These are phyloP conservation scores for Merops nubicus DNA, from an alignment of 2,113 vertebrate genomes.

Conservation along the genomic window DNA sequence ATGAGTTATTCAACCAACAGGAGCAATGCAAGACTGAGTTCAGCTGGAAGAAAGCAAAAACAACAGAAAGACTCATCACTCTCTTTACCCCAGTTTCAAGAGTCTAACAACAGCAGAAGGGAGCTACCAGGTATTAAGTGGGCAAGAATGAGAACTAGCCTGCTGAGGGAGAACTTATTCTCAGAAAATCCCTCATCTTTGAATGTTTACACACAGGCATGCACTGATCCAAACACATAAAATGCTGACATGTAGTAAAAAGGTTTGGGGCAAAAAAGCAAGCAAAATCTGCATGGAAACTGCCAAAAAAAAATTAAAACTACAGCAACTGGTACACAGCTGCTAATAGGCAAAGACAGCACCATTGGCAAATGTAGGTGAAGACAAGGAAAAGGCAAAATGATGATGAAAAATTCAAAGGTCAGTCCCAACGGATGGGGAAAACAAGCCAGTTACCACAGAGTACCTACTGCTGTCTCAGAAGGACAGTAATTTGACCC, in stretches of 20 bases:
- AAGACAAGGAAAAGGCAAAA: constrained; percentile 13
- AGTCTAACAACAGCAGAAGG: constrained; percentile 2
- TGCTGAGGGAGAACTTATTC: not conserved
- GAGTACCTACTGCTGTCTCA: not conserved
- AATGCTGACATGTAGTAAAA: constrained; percentile 18
- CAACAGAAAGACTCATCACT: not conserved
- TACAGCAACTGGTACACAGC: not conserved
- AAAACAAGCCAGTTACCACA: not conserved
- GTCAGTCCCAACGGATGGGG: not conserved
- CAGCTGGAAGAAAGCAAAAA: not conserved
- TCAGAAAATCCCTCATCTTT: constrained; percentile 34
- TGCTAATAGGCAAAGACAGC: constrained; percentile 21
- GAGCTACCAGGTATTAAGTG: not conserved
- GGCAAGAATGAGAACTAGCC: constrained; percentile 28
- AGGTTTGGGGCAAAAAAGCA: not conserved
- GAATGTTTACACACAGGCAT: not conserved
- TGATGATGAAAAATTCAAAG: not conserved
- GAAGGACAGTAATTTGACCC: not conserved
- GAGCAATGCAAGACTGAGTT: not conserved
- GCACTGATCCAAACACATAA: constrained; percentile 34
- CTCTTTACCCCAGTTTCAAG: not conserved
- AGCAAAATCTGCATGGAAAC: not conserved
- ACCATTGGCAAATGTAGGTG: not conserved
- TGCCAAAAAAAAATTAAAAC: not conserved
- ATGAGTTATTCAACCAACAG: not conserved